phyloP scores from a whole-genome alignment of 64 coral and sea anemone species.

The Astreopora myriophthalma region DNA sequence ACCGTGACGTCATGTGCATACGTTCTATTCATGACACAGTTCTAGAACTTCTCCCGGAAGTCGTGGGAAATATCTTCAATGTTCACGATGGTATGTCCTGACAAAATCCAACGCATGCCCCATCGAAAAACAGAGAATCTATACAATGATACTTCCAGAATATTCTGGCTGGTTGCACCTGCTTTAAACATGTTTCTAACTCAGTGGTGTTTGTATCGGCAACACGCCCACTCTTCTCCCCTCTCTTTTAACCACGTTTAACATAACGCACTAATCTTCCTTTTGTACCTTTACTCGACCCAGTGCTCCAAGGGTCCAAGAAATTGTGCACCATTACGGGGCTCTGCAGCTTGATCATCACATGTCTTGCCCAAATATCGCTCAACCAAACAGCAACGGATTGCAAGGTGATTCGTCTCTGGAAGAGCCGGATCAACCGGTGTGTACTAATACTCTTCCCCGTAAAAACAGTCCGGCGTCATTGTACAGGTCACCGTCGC shows the following conservation, averaged over 20 bases:
- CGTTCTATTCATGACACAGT: too few species aligned
- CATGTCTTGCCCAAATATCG: slow-evolving; percentile 23
- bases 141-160: too few species aligned
- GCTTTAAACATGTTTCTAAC: too few species aligned
- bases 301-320: slow-evolving; percentile 36
- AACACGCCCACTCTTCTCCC: neutral
- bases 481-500: slow-evolving; percentile 1
- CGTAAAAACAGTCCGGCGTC: neutral
- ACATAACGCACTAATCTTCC: slow-evolving; percentile 6
- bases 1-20: too few species aligned
- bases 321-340: slow-evolving; percentile 33
- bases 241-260: neutral
- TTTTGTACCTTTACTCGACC: slow-evolving; percentile 30
- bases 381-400: slow-evolving; percentile 1
- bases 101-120: too few species aligned
- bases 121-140: too few species aligned
- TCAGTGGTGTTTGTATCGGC: too few species aligned
- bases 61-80: too few species aligned
- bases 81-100: too few species aligned
- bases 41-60: too few species aligned
- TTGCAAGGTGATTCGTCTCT: neutral
- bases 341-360: slow-evolving; percentile 20
- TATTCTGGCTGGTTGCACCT: too few species aligned
- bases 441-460: neutral
- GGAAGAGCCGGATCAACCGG: neutral